Base-by-base conservation (phyloP, 2,113 vertebrate genomes). In the Clinocottus analis region DNA sequence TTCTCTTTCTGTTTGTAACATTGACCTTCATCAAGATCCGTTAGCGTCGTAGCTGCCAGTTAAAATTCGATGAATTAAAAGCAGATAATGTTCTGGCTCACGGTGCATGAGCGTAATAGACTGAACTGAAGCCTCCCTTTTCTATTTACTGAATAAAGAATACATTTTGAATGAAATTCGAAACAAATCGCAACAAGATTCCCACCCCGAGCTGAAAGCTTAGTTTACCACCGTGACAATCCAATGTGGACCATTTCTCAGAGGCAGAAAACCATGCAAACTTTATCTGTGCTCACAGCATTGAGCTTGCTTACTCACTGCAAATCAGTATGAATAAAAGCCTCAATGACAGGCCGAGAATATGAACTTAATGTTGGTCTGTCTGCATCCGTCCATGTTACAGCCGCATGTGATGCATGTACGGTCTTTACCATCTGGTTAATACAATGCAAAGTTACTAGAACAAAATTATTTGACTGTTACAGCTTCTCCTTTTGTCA, bases 1-100 rank as follows among this genome's bases (percentile, higher is more conserved):
- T 5, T 25, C 23, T 45, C 9, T 9, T 4, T 61, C 27, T 23
- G 6, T 35, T 62, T 37, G 8, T 37, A 9, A 75, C 7, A 14
- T 25, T 41, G 60, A 64, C 72, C 47, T 64, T 75, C 25, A 75
- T 75, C 23, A 56, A n/a, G 17, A 65, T 21, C 49, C 31, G 35
- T 64, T 14, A n/a, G 35, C 12, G 55, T 14, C 41, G 4, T 53
- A 53, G 63, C 31, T n/a, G 6, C n/a, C 31, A 49, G 29, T 73
- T 45, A 51, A 5, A 35, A 21, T 27, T 51, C 10, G 53, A 5
- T 63, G 6, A 62, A 23, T 41, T 31, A 25, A 16, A 73, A 29
- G 4, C 12, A 47, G 29, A 25, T 12, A 51, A 29, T 29, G 25
- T 1, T 77, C 31, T 13, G 25, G 21, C 8, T 55, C 23, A 37